Evolutionary conservation across 2,113 vertebrate genomes (phyloP).

Genomic region (Ascaphus truei): DNA sequence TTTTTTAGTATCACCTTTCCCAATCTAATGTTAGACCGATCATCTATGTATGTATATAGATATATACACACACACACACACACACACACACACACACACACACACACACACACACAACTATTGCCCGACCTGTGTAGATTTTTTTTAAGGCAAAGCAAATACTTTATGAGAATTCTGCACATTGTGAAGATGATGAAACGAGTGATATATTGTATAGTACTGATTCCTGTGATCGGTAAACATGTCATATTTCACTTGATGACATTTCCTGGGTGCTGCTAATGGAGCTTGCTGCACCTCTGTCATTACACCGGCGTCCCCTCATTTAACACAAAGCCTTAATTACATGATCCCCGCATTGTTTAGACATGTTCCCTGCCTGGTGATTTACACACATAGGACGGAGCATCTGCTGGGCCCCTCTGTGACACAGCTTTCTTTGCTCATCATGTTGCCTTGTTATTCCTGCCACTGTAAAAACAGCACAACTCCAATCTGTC

Average conservation of each 20-base stretch:
- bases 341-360: slow-evolving; percentile 34
- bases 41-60: no score
- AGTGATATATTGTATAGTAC: not conserved
- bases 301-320: slow-evolving; percentile 6
- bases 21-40: no score
- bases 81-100: no score
- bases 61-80: no score
- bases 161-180: no score
- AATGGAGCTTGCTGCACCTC: slow-evolving; percentile 21
- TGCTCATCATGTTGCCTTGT: slow-evolving; percentile 13
- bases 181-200: not conserved
- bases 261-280: slow-evolving; percentile 14
- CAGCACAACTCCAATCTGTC: slow-evolving; percentile 19
- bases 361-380: slow-evolving; percentile 13
- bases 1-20: no score
- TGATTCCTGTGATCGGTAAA: not conserved
- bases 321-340: slow-evolving; percentile 32
- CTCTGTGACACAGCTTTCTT: not conserved
- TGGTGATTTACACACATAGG: slow-evolving; percentile 11
- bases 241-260: slow-evolving; percentile 8
- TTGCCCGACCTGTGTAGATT: no score
- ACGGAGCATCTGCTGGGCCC: not conserved
- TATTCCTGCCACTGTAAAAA: slow-evolving; percentile 29
- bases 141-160: not conserved
- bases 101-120: no score